These are phyloP conservation scores for Zoanthus gigantus DNA, from an alignment of 92 coral and sea anemone genomes.

Conservation along the genomic window DNA sequence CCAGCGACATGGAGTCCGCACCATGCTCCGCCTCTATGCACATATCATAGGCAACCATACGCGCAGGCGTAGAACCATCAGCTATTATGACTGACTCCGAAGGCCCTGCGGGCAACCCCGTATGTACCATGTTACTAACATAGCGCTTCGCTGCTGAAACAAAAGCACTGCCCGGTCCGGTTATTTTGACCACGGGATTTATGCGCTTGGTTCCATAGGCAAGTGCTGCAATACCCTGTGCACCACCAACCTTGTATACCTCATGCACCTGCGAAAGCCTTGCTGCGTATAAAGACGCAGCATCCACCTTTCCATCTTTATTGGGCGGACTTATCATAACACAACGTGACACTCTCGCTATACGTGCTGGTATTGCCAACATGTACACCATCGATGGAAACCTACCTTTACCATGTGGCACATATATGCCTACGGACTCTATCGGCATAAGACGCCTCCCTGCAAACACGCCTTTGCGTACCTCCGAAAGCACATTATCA, in stretches of 20 bases:
- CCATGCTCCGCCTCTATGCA: no score
- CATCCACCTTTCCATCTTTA: neutral
- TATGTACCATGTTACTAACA: neutral
- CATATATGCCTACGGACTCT: neutral
- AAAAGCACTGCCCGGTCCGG: neutral
- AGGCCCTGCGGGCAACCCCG: neutral
- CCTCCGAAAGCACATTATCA: neutral
- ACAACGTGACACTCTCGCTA: neutral
- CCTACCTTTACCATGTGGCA: neutral
- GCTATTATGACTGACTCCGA: no score
- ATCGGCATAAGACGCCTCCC: neutral
- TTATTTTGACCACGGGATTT: neutral
- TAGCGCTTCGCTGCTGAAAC: neutral
- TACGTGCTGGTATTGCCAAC: neutral
- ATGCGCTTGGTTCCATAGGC: neutral
- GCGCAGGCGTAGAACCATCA: no score
- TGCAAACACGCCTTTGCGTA: neutral
- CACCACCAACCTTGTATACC: constrained; percentile 1
- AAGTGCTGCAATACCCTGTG: neutral
- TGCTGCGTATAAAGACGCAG: neutral
- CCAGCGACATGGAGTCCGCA: neutral
- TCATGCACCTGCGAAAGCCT: neutral
- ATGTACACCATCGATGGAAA: neutral
- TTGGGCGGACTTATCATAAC: neutral
- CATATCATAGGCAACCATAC: no score